These are phyloP conservation scores for Dastarcus helophoroides DNA, from an alignment of 2,888 invertebrate species.

Conservation along the genomic window DNA sequence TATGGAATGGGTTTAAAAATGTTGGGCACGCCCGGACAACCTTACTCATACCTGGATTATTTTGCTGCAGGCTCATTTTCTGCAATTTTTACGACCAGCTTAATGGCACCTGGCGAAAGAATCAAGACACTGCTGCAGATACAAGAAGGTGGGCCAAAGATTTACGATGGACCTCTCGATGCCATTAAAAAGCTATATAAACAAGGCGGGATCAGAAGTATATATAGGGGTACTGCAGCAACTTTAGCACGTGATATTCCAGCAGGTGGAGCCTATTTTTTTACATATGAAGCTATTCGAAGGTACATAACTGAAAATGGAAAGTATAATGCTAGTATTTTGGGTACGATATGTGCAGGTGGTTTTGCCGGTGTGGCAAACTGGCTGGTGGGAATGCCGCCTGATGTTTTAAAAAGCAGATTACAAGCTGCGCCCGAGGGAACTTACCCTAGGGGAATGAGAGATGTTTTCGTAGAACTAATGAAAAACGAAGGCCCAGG, in stretches of 20 bases:
- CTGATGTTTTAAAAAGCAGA: constrained; percentile 90
- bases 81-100: constrained; percentile 81
- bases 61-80: constrained; percentile 87
- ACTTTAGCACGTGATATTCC: constrained; percentile 83
- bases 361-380: constrained; percentile 91
- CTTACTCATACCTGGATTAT: constrained; percentile 52
- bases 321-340: constrained; percentile 52
- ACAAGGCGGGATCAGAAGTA: constrained; percentile 78
- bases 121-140: constrained; percentile 91
- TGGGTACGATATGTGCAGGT: constrained; percentile 77
- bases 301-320: constrained; percentile 52
- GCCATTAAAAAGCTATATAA: constrained; percentile 73
- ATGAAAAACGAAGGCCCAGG: constrained; percentile 74
- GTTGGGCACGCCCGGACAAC: constrained; percentile 44
- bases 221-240: constrained; percentile 80
- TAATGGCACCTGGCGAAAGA: constrained; percentile 94
- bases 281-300: constrained; percentile 84
- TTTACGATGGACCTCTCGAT: constrained; percentile 82
- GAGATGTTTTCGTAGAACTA: constrained; percentile 73
- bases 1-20: constrained; percentile 83
- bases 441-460: constrained; percentile 75
- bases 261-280: constrained; percentile 88
- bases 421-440: constrained; percentile 93
- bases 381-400: constrained; percentile 90
- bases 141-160: constrained; percentile 48